phyloP scores from a whole-genome alignment of 2,113 vertebrate species.

The Camelus dromedarius region DNA sequence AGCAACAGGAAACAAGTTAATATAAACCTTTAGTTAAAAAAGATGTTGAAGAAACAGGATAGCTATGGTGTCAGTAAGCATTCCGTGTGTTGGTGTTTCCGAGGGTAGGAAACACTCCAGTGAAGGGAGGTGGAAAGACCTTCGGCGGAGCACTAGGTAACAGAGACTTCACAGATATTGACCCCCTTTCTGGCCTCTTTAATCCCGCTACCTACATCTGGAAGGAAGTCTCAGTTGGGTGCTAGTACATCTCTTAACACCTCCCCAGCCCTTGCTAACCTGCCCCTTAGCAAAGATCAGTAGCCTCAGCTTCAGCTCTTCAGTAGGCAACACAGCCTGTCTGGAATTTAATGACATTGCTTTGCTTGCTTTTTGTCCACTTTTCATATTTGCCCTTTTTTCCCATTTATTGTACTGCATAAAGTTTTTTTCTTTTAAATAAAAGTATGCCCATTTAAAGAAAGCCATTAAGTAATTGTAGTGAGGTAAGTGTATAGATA shows the following conservation, averaged over 20 bases:
- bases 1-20: neutral
- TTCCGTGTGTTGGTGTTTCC: neutral
- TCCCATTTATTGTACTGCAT: neutral
- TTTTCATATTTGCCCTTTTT: neutral
- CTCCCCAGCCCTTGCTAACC: neutral
- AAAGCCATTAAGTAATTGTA: neutral
- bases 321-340: neutral
- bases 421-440: neutral
- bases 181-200: neutral
- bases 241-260: no score
- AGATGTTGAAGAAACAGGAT: neutral
- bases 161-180: neutral
- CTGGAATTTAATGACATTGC: neutral
- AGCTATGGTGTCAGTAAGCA: neutral
- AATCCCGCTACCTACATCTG: neutral
- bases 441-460: neutral
- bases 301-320: neutral
- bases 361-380: neutral
- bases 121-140: neutral
- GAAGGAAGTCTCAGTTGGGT: neutral
- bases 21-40: conserved; percentile 41
- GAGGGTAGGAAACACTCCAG: neutral
- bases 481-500: neutral
- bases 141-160: neutral
- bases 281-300: neutral